These are phyloP conservation scores for Pogoniulus pusillus DNA, from an alignment of 2,797 vertebrate genomes.

Conservation along the genomic window DNA sequence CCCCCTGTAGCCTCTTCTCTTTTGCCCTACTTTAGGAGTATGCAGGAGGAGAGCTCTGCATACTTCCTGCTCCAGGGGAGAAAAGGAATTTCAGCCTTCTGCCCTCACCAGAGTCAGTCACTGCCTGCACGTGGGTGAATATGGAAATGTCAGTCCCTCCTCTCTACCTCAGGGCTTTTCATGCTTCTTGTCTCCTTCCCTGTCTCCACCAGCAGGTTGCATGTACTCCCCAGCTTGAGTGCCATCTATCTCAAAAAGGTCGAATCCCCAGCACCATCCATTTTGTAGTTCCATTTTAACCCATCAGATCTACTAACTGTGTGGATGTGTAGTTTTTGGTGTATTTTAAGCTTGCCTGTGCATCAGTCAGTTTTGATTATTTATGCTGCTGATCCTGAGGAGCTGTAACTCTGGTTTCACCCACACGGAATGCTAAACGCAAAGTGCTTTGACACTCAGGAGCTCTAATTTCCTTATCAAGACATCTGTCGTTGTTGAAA, in stretches of 20 bases:
- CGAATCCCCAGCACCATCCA: not conserved
- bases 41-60: not conserved
- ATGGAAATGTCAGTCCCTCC: not conserved
- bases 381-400: not conserved
- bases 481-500: not conserved
- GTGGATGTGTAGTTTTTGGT: not conserved
- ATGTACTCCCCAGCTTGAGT: not conserved
- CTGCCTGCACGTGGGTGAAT: not conserved
- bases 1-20: not conserved
- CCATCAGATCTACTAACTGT: not conserved
- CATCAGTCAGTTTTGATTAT: conserved; percentile 8
- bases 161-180: not conserved
- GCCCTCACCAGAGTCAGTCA: not conserved
- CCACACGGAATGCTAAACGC: conserved; percentile 6
- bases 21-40: not conserved
- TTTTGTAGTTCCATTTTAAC: not conserved
- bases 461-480: conserved; percentile 34
- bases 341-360: not conserved
- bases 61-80: not conserved
- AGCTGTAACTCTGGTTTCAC: conserved; percentile 18
- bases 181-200: not conserved
- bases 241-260: not conserved
- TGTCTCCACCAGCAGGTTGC: not conserved
- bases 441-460: not conserved
- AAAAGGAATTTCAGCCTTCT: not conserved